Evolutionary conservation across 1,140 invertebrate genomes (phyloP), one percentile per base, ranked within the genome.

Genomic region (Protaetia brevitarsis): DNA sequence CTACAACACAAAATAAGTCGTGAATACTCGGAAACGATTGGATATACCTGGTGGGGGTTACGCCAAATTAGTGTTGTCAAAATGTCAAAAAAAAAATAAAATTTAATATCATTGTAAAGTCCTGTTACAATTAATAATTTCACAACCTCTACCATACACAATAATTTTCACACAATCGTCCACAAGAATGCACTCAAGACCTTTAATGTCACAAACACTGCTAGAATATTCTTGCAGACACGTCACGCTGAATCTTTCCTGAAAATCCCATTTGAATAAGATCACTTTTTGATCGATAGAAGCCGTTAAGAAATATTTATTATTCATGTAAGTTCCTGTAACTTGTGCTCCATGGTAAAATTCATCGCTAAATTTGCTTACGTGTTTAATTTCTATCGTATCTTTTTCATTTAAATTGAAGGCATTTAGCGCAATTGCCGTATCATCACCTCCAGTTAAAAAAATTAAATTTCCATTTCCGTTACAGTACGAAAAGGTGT

Each of bases 401-500:
- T 63, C 13, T 8, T 27, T 16, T 37, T n/a, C 19, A 41, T 45
- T 31, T 26, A 16, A 62, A 72, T 66, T 59, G 70, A 68, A 65
- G 34, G 89, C 65, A 72, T 79, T 79, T 45, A 45, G 23, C 16
- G 13, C n/a, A 16, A 90, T 66, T n/a, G 83, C 75, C 80, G 88
- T 90, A 71, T 91, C 89, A 74, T 91, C 89, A 16, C 89, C 88
- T 16, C 88, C 89, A 31, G 86, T 87, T 0, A 81, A 80, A 36
- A 90, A 69, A 10, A 88, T 63, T 64, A 85, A 79, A 58, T 73
- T 62, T 63, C 77, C 69, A 16, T 80, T 74, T 64, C 73, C 66
- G 58, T 84, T 56, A 30, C 71, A 7, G 69, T 77, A 76, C 10
- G 59, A 61, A 45, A 84, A 78, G 68, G 84, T 81, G 76, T 90